Base-by-base conservation (phyloP, 2,797 vertebrate species). In the Chloroceryle inda region DNA sequence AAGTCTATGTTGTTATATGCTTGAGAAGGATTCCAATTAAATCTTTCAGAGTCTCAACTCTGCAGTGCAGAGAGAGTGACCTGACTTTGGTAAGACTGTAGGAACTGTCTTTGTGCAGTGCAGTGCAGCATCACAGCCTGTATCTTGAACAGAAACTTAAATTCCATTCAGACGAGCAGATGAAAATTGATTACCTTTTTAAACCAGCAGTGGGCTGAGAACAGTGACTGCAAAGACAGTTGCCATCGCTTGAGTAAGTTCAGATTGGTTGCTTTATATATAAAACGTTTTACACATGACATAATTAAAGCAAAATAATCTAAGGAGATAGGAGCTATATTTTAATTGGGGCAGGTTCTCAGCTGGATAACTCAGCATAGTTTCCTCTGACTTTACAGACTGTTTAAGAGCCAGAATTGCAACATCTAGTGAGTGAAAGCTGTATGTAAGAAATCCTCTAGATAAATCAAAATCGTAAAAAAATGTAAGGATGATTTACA, bases 181-280 rank as follows among this genome's bases (percentile, higher is more conserved):
- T 69, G 38, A 85, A 89, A 93, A 87, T 14, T 37, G 58, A 53
- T 82, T 52, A 22, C 5, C 55, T 82, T 94, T 94, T 91, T 86
- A 79, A 66, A 88, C 33, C 26, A 92, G 68, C 23, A 42, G 29
- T 58, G 31, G 55, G 11, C 56, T 53, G 55, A 82, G 63, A 87
- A 59, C 52, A 42, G 1, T 63, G 75, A 31, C 55, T 82, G 47
- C 59, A 73, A 81, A 79, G n/a, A 80, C 49, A 87, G 55, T 40
- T 85, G 37, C 13, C 23, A 71, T 76, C 7, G 3, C 40, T 87
- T 10, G 1, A 81, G 35, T 86, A 90, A 69, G 6, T 93, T 93
- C 50, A 77, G 47, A 73, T 26, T 76, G 13, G 29, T 63, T 87
- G 23, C 21, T 89, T 91, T 85, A 45, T 45, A 11, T 47, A 69